Conservation (phyloP, 2,797 vertebrate species). For the Pseudotriccus pelzelni region DNA sequence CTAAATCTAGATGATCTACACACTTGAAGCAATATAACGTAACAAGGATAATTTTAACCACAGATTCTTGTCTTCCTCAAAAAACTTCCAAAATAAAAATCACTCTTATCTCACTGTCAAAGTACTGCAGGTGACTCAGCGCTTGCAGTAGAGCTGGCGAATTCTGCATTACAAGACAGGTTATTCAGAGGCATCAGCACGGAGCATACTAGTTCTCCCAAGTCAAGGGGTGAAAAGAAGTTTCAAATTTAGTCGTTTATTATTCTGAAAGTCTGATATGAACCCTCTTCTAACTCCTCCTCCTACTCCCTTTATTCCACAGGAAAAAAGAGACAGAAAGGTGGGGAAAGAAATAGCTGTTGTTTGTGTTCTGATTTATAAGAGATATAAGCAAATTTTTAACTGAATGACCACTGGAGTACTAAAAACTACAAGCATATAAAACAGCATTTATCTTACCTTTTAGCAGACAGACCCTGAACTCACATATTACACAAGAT, state of each 20-base stretch:
- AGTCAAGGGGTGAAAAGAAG: neutral
- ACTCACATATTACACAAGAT: neutral
- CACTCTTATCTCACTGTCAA: neutral
- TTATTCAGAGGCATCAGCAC: neutral
- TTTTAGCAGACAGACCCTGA: neutral
- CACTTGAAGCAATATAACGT: neutral
- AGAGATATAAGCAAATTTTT: neutral
- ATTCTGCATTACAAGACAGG: neutral
- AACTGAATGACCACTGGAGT: neutral
- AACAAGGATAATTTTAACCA: slow-evolving; percentile 5
- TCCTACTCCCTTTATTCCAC: neutral
- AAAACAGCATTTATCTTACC: neutral
- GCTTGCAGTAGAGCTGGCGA: neutral
- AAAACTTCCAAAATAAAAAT: neutral
- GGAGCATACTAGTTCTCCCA: neutral
- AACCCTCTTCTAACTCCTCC: neutral
- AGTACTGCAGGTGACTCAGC: neutral
- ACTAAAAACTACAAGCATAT: neutral
- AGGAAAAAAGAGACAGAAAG: neutral
- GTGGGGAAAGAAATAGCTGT: neutral
- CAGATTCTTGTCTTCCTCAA: neutral
- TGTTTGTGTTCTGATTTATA: neutral
- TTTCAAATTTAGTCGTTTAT: neutral
- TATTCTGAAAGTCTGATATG: neutral
- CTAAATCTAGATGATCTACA: slow-evolving; percentile 1